Evolutionary conservation across 2,113 vertebrate species (phyloP), one percentile per base, ranked within the genome.

Genomic region (Antennarius striatus): DNA sequence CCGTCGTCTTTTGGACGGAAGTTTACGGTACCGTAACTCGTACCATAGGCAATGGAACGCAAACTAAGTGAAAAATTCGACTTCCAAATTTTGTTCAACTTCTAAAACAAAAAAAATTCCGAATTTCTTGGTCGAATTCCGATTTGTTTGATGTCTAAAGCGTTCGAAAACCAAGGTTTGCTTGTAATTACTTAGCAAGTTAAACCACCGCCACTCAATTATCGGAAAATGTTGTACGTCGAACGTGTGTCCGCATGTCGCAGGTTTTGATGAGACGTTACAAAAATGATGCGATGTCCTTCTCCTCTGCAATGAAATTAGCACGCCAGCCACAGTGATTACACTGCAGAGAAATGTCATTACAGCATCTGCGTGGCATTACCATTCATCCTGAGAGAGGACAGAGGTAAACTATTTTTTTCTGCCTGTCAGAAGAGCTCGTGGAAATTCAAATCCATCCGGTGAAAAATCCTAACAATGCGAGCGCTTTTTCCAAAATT

Each of bases 281-380:
- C 82, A 83, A 80, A 85, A 79, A 75, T 84, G 81, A 87, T 88
- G 63, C 45, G 22, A 86, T 88, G 76, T 63, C 75, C 73, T 79
- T 66, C 75, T 78, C 64, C 68, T 67, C 71, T 80, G 39, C 48
- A 71, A 68, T 82, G 63, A 80, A 87, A 85, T 80, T 56, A 82
- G 85, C 82, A 71, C 65, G 61, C 63, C 64, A 29, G 67, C 58
- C 65, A 3, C 60, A 61, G 75, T 80, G 80, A 86, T 83, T 83
- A 77, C 77, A 79, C 75, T 42, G 69, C 62, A 11, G 71, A 81
- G 70, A 58, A 79, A 75, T 79, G 83, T 85, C 82, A 72, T 85
- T 84, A 84, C 71, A 75, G 74, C 84, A 84, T 86, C 79, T 85
- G 82, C 87, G 82, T 85, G 78, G 17, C 39, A 62, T 82, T 77